A percentile compares a stretch with the other conserved stretches of the same genome.
These are phyloP conservation scores for Hermaeophaga mercurialis DNA, from an alignment of 2,888 invertebrate genomes.

Conservation along the genomic window DNA sequence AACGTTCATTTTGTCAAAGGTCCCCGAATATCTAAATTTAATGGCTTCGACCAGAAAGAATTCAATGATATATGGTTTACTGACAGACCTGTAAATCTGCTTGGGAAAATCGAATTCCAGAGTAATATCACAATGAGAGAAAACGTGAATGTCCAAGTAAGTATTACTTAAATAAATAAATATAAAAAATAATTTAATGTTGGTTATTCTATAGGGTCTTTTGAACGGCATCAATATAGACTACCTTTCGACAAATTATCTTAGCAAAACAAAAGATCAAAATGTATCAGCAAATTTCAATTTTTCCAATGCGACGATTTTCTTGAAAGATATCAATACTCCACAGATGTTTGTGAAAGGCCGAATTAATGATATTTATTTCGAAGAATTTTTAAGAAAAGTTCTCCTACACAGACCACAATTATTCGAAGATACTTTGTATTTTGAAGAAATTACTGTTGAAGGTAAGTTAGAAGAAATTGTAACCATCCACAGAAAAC, in stretches of 20 bases:
- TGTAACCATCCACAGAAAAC: no score
- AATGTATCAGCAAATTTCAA: slow-evolving; percentile 55
- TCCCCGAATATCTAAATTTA: slow-evolving; percentile 31
- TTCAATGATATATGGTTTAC: slow-evolving; percentile 57
- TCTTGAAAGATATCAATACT: slow-evolving; percentile 51
- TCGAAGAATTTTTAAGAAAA: slow-evolving; percentile 56
- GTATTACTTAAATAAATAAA: slow-evolving; percentile 16
- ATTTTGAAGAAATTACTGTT: slow-evolving; percentile 44
- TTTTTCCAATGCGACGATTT: slow-evolving; percentile 56
- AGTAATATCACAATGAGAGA: slow-evolving; percentile 51
- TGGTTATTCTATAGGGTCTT: slow-evolving; percentile 52
- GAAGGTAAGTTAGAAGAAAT: slow-evolving; percentile 42
- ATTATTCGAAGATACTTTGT: slow-evolving; percentile 50
- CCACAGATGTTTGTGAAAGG: slow-evolving; percentile 51
- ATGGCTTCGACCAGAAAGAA: slow-evolving; percentile 24
- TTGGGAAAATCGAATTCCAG: slow-evolving; percentile 47
- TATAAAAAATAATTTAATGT: not conserved
- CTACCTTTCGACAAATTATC: slow-evolving; percentile 59
- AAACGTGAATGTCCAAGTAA: slow-evolving; percentile 50
- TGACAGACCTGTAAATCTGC: slow-evolving; percentile 50
- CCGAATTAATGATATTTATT: slow-evolving; percentile 49
- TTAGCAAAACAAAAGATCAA: slow-evolving; percentile 61
- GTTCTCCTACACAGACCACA: slow-evolving; percentile 58
- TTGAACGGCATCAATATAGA: slow-evolving; percentile 59
- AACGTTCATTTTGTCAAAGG: slow-evolving; percentile 37